Percentiles rank a stretch among this genome's conserved stretches.
Conservation (phyloP, 2,113 vertebrate species). For the Danionella cerebrum region DNA sequence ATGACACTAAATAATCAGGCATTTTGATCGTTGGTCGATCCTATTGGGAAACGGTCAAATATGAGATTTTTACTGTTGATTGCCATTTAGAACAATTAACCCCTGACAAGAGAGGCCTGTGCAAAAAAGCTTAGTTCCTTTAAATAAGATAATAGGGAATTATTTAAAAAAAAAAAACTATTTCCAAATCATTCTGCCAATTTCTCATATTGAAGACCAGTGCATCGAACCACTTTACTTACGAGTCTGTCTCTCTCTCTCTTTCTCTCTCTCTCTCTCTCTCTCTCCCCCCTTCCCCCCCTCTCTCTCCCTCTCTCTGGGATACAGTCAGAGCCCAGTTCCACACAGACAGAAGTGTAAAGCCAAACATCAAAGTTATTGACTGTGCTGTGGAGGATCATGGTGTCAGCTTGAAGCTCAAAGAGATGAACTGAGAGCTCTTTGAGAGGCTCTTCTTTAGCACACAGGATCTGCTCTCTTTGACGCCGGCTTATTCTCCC, state of each 20-base stretch:
- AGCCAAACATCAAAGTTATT: conserved; percentile 17
- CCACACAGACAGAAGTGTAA: background rate
- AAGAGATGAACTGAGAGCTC: background rate
- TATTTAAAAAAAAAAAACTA: too few relatives aligned
- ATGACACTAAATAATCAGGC: too few relatives aligned
- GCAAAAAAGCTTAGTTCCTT: too few relatives aligned
- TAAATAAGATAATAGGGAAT: too few relatives aligned
- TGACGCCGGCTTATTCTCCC: background rate
- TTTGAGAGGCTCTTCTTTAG: background rate
- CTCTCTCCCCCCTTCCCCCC: background rate
- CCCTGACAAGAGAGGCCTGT: too few relatives aligned
- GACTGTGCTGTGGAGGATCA: conserved; percentile 17
- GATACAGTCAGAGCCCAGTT: background rate
- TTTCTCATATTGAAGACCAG: too few relatives aligned
- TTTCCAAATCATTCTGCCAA: too few relatives aligned
- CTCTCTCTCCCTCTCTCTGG: background rate
- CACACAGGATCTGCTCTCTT: background rate
- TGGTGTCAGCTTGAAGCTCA: conserved; percentile 17
- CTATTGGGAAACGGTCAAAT: too few relatives aligned
- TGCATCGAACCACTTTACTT: too few relatives aligned
- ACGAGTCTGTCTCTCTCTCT: background rate
- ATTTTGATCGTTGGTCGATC: too few relatives aligned
- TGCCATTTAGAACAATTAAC: too few relatives aligned
- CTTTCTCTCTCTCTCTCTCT: background rate
- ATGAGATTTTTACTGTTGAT: too few relatives aligned